These are phyloP conservation scores for Phyllotreta striolata DNA, from an alignment of 2,888 invertebrate species.

Conservation along the genomic window DNA sequence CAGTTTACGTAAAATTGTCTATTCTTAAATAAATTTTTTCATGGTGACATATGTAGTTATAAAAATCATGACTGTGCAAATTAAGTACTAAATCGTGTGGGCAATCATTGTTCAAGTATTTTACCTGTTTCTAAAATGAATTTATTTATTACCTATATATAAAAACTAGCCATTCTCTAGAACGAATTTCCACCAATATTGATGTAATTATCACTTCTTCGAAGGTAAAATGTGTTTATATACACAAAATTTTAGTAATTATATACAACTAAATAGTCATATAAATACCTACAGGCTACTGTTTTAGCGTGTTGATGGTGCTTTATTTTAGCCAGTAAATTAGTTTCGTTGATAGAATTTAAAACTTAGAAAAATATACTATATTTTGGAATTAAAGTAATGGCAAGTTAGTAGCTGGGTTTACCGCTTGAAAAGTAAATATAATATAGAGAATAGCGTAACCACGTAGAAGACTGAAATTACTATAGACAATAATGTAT, in stretches of 20 bases:
- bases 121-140: constrained; percentile 46
- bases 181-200: constrained; percentile 30
- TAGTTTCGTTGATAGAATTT: no score
- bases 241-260: not conserved
- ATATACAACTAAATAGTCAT: not conserved
- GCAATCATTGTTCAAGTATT: constrained; percentile 50
- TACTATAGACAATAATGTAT: constrained; percentile 37
- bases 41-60: constrained; percentile 20
- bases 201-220: not conserved
- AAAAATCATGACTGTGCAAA: constrained; percentile 39
- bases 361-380: no score
- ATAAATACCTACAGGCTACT: not conserved
- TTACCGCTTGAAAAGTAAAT: not conserved
- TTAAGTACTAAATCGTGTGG: constrained; percentile 48
- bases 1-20: not conserved
- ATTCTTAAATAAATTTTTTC: constrained; percentile 11
- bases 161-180: constrained; percentile 19
- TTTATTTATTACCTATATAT: constrained; percentile 39
- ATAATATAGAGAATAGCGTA: constrained; percentile 13
- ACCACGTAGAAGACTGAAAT: constrained; percentile 37
- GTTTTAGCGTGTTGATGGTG: no score
- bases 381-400: not conserved
- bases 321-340: no score
- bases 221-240: not conserved
- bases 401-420: not conserved